Percentiles rank a stretch among this genome's conserved stretches.
These are phyloP conservation scores for Deroptyus accipitrinus DNA, from an alignment of 2,113 vertebrate species.

Conservation along the genomic window DNA sequence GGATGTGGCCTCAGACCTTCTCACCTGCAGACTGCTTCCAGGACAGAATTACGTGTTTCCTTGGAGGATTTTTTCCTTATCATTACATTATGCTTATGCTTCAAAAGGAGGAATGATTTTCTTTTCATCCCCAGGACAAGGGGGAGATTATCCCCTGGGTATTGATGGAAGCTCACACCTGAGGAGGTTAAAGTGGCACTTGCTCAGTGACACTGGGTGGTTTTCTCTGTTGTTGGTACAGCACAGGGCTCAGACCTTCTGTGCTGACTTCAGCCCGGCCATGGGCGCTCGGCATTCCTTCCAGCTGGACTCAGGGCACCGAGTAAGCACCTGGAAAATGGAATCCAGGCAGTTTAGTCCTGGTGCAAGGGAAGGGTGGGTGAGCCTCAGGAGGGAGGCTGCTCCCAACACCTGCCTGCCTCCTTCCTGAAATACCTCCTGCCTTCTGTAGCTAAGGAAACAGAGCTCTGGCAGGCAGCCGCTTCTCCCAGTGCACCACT, in stretches of 20 bases:
- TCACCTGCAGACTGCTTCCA: neutral
- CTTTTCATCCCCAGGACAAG: neutral
- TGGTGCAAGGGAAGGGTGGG: fast-evolving
- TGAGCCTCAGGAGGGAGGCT: neutral
- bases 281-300: fast-evolving
- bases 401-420: neutral
- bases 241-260: neutral
- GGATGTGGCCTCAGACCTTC: neutral
- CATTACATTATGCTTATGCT: neutral
- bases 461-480: neutral
- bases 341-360: neutral
- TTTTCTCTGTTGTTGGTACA: neutral
- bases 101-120: neutral
- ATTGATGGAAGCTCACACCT: neutral
- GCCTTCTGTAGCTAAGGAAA: constrained; percentile 54
- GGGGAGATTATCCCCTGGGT: fast-evolving
- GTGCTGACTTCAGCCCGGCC: fast-evolving
- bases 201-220: fast-evolving
- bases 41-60: neutral
- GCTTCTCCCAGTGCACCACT: neutral
- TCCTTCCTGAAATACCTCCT: constrained; percentile 34
- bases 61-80: neutral
- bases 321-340: fast-evolving
- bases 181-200: neutral
- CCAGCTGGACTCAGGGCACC: neutral